Evolutionary conservation across 2,888 invertebrate genomes (phyloP), one percentile per base, ranked within the genome.

Genomic region (Lissocephala sabroskyi): DNA sequence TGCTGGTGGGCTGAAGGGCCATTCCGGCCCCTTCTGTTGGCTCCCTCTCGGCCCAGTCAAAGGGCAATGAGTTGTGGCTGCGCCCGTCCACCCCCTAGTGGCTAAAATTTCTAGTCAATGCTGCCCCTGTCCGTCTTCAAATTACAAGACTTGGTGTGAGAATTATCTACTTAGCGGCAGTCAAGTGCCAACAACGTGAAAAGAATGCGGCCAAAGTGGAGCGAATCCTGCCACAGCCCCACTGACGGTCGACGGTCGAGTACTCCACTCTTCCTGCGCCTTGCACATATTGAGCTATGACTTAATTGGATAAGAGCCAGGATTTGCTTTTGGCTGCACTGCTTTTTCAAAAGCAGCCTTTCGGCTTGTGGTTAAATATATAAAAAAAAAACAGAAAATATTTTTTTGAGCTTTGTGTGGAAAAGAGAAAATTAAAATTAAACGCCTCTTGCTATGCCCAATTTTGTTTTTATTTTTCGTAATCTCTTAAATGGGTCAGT

Each of bases 291-390:
- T 81, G 79, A 80, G 79, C 81, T 80, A 79, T 80, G 78, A 70
- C 79, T 81, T 80, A 81, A 81, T 81, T 80, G 82, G 82, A 80
- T 80, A 66, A 76, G 65, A 79, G 82, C 81, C 79, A 76, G 77
- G n/a, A 71, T 49, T 37, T 41, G 47, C 36, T 33, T 37, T 44
- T 44, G 40, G 49, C 49, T 56, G 29, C 41, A 23, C 37, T 41
- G n/a, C n/a, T n/a, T n/a, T 16, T 41, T 23, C 23, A 23, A n/a
- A n/a, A 5, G 23, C 4, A 23, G 23, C 23, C 7, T 23, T 23
- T 23, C 23, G 23, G 3, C 23, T 23, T 23, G 23, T 7, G 23
- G 23, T 23, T 23, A n/a, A n/a, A n/a, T n/a, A n/a, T n/a, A n/a
- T n/a, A n/a, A n/a, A n/a, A n/a, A n/a, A n/a, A n/a, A n/a, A n/a